Evolutionary conservation across 2,113 vertebrate genomes (phyloP), one percentile per base, ranked within the genome.

Genomic region (Leucosticte australis): DNA sequence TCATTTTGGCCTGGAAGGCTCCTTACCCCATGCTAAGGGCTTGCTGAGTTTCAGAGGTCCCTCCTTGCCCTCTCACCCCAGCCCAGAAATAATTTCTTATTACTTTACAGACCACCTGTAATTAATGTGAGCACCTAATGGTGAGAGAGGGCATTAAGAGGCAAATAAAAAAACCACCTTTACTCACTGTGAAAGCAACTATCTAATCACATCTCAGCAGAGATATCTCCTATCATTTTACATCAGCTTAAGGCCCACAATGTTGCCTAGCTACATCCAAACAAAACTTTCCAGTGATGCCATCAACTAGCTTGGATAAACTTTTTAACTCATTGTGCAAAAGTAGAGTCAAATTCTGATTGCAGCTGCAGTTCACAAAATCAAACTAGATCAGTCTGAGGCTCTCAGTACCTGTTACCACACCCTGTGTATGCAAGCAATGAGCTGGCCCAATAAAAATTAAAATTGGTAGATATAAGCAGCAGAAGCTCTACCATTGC

Each of bases 361-460:
- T 73, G 59, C 50, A 90, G 20, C 8, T 65, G 44, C 37, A n/a
- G 22, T 33, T 70, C 31, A 59, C 31, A 64, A 83, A 87, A 83
- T 20, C 4, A 21, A 71, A 67, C 28, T 17, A 74, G 6, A 80
- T 31, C n/a, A 35, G 19, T 47, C 59, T 46, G 28, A 60, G 44
- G 28, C 16, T 74, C 41, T 33, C 64, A 55, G 31, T 9, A 65
- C 23, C 15, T 23, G 14, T 44, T 70, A 52, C 28, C 41, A 70
- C 13, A 63, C 0, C 2, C 35, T 52, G 27, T 13, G 23, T 35
- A 56, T 8, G 26, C 30, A 84, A 84, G n/a, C 0, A 0, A 55
- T 33, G 56, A 91, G 17, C 52, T 37, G 23, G 27, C 23, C 64
- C 41, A 76, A 12, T 17, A 62, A 42, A 80, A 67, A 63, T 7